phyloP scores from a whole-genome alignment of 92 coral and sea anemone genomes.

The Blastomussa wellsi region DNA sequence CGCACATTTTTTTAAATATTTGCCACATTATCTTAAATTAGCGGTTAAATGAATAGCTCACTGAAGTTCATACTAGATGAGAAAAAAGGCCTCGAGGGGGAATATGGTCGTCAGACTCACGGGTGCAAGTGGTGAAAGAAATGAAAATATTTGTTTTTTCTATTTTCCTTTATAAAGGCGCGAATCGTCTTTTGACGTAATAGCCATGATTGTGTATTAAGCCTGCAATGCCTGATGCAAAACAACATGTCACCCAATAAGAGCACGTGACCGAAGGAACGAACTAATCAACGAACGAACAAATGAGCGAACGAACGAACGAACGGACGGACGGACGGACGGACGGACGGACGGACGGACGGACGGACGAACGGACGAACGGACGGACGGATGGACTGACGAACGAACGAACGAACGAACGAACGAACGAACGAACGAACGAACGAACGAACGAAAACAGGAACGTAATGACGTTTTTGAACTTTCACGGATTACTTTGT shows the following conservation, averaged over 20 bases:
- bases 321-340: no score
- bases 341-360: neutral
- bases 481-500: no score
- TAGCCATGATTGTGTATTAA: neutral
- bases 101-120: no score
- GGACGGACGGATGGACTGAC: neutral
- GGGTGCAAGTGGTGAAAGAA: no score
- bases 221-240: neutral
- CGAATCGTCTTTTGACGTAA: neutral
- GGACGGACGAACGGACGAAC: neutral
- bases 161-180: no score
- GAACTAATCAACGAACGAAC: neutral
- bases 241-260: no score
- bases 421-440: neutral
- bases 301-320: neutral
- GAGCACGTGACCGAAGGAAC: neutral
- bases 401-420: neutral
- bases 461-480: neutral
- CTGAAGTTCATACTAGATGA: neutral
- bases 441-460: neutral
- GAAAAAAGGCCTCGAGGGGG: neutral
- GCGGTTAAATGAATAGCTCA: neutral
- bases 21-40: no score
- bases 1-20: neutral
- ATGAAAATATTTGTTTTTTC: no score